phyloP scores from a whole-genome alignment of 2,888 invertebrate species.

The Marronus borbonicus region DNA sequence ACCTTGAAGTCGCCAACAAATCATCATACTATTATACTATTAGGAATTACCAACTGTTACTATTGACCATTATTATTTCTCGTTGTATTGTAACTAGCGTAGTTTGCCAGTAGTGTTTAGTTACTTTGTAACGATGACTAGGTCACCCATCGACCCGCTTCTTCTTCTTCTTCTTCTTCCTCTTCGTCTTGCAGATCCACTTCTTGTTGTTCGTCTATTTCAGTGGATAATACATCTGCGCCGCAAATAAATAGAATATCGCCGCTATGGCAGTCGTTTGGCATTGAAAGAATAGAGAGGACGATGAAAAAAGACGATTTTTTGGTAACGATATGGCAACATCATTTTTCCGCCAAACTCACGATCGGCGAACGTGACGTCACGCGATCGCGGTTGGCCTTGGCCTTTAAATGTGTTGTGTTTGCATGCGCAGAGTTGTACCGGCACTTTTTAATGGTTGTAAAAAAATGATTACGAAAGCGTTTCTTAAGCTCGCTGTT shows the following conservation, averaged over 20 bases:
- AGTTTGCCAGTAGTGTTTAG: conserved; percentile 29
- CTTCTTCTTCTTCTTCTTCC: too few relatives aligned
- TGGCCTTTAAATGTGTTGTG: conserved; percentile 57
- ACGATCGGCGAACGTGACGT: conserved; percentile 57
- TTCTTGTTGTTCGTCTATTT: conserved; percentile 27
- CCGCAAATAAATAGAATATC: conserved; percentile 29
- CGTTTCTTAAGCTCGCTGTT: too few relatives aligned
- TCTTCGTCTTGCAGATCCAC: conserved; percentile 19
- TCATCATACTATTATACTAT: conserved; percentile 41
- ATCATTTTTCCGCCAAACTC: conserved; percentile 49
- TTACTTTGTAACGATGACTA: conserved; percentile 38
- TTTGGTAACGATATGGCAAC: conserved; percentile 44
- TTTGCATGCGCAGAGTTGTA: conserved; percentile 34
- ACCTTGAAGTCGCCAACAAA: conserved; percentile 30
- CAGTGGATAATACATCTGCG: conserved; percentile 28
- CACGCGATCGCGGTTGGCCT: conserved; percentile 57
- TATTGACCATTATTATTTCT: conserved; percentile 19
- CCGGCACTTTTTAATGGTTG: background rate
- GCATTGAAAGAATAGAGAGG: conserved; percentile 35
- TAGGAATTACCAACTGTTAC: conserved; percentile 37
- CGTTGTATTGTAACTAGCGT: conserved; percentile 27
- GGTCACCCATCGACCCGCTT: conserved; percentile 42
- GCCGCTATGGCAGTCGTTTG: conserved; percentile 12
- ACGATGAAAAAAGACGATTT: conserved; percentile 28
- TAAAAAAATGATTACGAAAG: too few relatives aligned